phyloP scores from a whole-genome alignment of 2,113 vertebrate genomes.

The Smithornis capensis region DNA sequence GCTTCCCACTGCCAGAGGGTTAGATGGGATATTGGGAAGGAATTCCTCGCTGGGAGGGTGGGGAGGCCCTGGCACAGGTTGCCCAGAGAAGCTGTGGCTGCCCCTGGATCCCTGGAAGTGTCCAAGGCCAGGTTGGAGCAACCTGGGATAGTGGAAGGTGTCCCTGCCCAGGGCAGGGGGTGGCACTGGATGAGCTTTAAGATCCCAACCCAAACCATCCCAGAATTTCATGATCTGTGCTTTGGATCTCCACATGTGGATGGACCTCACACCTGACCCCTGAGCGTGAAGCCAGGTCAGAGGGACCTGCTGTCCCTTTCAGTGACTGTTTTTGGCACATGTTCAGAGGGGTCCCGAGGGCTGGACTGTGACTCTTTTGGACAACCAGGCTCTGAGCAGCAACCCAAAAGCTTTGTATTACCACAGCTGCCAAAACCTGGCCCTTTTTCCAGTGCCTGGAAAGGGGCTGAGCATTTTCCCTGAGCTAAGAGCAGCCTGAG shows the following conservation, averaged over 20 bases:
- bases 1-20: neutral
- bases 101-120: neutral
- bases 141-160: rapidly evolving
- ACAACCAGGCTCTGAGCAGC: neutral
- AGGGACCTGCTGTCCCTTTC: neutral
- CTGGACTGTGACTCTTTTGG: neutral
- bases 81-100: neutral
- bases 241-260: rapidly evolving
- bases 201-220: neutral
- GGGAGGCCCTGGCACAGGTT: neutral
- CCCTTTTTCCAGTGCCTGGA: neutral
- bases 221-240: neutral
- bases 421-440: rapidly evolving
- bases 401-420: neutral
- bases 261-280: rapidly evolving
- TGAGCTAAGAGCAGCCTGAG: neutral
- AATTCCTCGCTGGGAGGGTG: rapidly evolving
- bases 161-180: neutral
- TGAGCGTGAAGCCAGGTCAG: too few species aligned
- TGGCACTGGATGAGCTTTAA: neutral
- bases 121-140: rapidly evolving
- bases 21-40: neutral
- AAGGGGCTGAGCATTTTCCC: neutral
- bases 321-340: rapidly evolving
- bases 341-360: rapidly evolving